phyloP scores from a whole-genome alignment of 1,140 invertebrate genomes.

The Saxidomus purpurata region DNA sequence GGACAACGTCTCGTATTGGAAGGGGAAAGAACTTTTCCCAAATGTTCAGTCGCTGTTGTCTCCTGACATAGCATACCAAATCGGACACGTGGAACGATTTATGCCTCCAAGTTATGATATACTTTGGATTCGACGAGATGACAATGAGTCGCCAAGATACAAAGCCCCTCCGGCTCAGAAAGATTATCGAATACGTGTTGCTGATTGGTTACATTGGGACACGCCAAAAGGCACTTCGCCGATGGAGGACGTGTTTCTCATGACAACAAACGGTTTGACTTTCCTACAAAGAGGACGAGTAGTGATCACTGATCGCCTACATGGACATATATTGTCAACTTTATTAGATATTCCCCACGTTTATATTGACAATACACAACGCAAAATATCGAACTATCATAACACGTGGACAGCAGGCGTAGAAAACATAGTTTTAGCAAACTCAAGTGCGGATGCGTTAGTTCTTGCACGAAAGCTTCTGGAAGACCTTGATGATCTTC shows the following conservation, averaged over 20 bases:
- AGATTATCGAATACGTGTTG: neutral
- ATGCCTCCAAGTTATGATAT: neutral
- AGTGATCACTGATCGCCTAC: no score
- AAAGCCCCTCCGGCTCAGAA: neutral
- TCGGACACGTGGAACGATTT: neutral
- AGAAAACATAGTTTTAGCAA: no score
- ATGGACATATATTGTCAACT: no score
- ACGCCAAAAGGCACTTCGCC: neutral
- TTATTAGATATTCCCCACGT: constrained; percentile 1
- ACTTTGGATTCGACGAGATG: neutral
- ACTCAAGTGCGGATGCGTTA: no score
- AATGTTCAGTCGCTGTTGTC: neutral
- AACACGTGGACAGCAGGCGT: no score
- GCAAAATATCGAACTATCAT: no score
- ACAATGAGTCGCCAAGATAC: neutral
- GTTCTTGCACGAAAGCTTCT: no score
- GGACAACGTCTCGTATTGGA: neutral
- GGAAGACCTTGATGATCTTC: no score
- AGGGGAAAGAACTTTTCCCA: neutral
- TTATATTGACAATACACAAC: constrained; percentile 19
- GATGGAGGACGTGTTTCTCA: neutral
- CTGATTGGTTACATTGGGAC: neutral
- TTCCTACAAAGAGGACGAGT: no score
- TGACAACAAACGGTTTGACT: neutral
- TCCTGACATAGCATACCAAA: constrained; percentile 10